These are phyloP conservation scores for Tricholauxania praeusta DNA, from an alignment of 2,888 invertebrate species.

Conservation along the genomic window DNA sequence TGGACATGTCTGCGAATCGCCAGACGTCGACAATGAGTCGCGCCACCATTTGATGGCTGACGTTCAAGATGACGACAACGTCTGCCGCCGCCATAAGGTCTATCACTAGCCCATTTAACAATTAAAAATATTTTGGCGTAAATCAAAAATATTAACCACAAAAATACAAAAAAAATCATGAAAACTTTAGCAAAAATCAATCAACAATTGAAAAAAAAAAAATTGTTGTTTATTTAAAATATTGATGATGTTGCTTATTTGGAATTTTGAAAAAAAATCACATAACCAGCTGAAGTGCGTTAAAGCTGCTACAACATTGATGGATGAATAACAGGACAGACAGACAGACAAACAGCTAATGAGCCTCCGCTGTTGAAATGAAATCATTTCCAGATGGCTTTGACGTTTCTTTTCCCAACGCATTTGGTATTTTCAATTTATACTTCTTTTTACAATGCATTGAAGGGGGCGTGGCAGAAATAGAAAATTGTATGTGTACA, in stretches of 20 bases:
- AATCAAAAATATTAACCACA: no score
- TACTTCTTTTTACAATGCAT: no score
- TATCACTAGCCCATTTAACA: not conserved
- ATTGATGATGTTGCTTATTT: not conserved
- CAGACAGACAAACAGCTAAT: not conserved
- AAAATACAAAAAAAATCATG: no score
- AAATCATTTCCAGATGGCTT: slow-evolving; percentile 15
- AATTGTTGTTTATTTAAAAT: not conserved
- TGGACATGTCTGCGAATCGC: not conserved
- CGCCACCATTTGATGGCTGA: not conserved
- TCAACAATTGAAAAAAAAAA: slow-evolving; percentile 3
- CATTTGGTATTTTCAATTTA: no score
- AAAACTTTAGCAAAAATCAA: slow-evolving; percentile 15
- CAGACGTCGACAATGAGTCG: not conserved
- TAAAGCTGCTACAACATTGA: not conserved
- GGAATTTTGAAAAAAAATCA: not conserved
- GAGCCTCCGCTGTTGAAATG: not conserved
- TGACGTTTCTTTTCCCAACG: not conserved
- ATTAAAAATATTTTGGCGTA: no score
- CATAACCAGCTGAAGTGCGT: no score
- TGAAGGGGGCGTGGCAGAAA: no score
- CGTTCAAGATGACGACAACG: not conserved
- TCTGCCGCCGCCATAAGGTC: slow-evolving; percentile 5
- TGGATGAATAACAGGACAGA: not conserved
- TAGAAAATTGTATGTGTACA: no score